Percentiles rank a stretch among this genome's conserved stretches.
phyloP scores from a whole-genome alignment of 2,797 vertebrate genomes.

The Characodon lateralis region DNA sequence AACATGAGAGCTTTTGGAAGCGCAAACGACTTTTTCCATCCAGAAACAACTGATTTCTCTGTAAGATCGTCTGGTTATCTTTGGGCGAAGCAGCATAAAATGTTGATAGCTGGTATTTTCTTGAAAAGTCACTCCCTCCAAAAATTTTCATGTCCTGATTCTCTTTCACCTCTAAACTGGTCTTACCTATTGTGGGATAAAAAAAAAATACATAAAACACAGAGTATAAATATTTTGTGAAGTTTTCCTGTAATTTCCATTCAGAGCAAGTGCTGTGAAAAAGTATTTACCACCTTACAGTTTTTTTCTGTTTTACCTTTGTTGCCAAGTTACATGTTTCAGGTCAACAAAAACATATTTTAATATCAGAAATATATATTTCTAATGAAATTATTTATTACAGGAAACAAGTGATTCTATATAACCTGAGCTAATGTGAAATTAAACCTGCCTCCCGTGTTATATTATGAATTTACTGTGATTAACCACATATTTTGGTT shows the following conservation, averaged over 20 bases:
- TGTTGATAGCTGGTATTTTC: slow-evolving; percentile 51
- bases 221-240: neutral
- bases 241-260: neutral
- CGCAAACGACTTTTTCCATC: slow-evolving; percentile 84
- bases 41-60: slow-evolving; percentile 86
- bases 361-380: no score
- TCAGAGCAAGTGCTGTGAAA: no score
- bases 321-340: no score
- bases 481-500: no score
- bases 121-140: slow-evolving; percentile 72
- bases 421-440: no score
- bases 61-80: slow-evolving; percentile 61
- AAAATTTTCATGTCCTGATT: slow-evolving; percentile 85
- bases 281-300: no score
- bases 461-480: no score
- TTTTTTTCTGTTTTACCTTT: no score
- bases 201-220: neutral
- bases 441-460: no score
- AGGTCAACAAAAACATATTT: no score
- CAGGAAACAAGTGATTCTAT: no score
- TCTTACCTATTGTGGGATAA: slow-evolving; percentile 80
- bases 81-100: slow-evolving; percentile 53
- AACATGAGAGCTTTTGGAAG: slow-evolving; percentile 81
- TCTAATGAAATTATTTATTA: neutral
- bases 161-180: slow-evolving; percentile 91